Percentiles rank a stretch among this genome's conserved stretches.
phyloP scores from a whole-genome alignment of 2,888 invertebrate species.

The Drosophila aldrichi region DNA sequence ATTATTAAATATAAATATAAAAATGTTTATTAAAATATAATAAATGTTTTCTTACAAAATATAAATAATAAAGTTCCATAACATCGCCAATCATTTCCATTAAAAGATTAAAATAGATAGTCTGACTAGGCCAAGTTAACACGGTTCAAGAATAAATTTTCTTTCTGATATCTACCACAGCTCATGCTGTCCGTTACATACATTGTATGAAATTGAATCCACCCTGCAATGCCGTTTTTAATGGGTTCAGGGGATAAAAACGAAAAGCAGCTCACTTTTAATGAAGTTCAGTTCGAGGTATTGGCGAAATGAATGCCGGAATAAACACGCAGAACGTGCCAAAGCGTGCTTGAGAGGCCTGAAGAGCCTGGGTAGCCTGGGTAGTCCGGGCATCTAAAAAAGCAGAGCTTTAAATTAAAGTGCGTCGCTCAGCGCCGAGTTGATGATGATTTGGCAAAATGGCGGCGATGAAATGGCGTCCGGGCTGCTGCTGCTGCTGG shows the following conservation, averaged over 20 bases:
- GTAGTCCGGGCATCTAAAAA: not conserved
- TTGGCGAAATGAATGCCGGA: constrained; percentile 37
- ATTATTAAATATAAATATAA: too few relatives aligned
- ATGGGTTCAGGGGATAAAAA: constrained; percentile 5
- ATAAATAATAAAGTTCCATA: too few relatives aligned
- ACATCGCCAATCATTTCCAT: too few relatives aligned
- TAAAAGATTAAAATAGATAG: too few relatives aligned
- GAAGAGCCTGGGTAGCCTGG: too few relatives aligned
- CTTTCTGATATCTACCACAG: not conserved
- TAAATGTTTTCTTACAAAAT: too few relatives aligned
- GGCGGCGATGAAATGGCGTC: constrained; percentile 44
- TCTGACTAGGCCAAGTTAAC: too few relatives aligned
- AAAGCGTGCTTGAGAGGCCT: constrained; percentile 21
- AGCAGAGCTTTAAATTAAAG: constrained; percentile 61
- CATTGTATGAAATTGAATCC: not conserved
- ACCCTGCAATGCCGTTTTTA: not conserved
- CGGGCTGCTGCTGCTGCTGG: not conserved
- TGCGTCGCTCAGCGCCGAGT: constrained; percentile 21
- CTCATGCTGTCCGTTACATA: not conserved
- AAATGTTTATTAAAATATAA: too few relatives aligned
- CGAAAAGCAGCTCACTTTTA: constrained; percentile 32
- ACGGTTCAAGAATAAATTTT: not conserved
- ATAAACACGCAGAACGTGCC: constrained; percentile 55
- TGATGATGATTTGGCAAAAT: constrained; percentile 70
- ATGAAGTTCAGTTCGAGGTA: constrained; percentile 30